phyloP scores from a whole-genome alignment of 2,113 vertebrate species.

The Herpetotheres cachinnans region DNA sequence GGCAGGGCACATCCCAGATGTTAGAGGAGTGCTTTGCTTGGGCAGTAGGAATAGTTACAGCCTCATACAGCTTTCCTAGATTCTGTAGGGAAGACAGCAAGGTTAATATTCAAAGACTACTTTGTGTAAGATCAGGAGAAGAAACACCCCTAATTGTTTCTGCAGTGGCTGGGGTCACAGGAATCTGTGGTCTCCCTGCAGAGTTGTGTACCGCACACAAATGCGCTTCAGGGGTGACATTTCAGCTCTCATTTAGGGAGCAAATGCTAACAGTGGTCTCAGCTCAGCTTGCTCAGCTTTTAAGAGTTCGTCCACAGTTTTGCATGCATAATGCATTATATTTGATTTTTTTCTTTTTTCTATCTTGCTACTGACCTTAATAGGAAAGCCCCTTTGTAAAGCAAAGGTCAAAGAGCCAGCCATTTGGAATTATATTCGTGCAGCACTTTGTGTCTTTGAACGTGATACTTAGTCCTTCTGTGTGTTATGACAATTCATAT shows the following conservation, averaged over 20 bases:
- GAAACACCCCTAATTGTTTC: background rate
- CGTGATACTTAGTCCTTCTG: background rate
- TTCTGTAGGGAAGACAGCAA: background rate
- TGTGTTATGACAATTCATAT: background rate
- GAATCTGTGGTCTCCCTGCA: background rate
- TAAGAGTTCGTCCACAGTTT: background rate
- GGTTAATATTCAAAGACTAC: background rate
- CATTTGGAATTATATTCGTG: background rate
- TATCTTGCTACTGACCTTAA: background rate
- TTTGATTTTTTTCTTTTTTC: background rate
- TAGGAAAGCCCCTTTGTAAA: background rate
- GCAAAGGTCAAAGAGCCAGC: background rate
- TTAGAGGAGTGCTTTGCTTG: conserved; percentile 6
- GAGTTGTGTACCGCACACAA: background rate
- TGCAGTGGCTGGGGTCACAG: background rate
- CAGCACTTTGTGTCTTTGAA: background rate
- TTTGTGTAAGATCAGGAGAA: background rate
- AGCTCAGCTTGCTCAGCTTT: background rate
- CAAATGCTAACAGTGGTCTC: background rate
- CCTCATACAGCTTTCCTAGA: background rate
- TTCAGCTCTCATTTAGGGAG: background rate
- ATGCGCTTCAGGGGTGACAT: background rate
- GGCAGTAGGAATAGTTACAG: background rate
- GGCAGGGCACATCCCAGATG: conserved; percentile 64
- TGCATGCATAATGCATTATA: background rate